A percentile compares a stretch with the other conserved stretches of the same genome.
phyloP scores from a whole-genome alignment of 1,140 invertebrate genomes.

The Phthorimaea operculella region DNA sequence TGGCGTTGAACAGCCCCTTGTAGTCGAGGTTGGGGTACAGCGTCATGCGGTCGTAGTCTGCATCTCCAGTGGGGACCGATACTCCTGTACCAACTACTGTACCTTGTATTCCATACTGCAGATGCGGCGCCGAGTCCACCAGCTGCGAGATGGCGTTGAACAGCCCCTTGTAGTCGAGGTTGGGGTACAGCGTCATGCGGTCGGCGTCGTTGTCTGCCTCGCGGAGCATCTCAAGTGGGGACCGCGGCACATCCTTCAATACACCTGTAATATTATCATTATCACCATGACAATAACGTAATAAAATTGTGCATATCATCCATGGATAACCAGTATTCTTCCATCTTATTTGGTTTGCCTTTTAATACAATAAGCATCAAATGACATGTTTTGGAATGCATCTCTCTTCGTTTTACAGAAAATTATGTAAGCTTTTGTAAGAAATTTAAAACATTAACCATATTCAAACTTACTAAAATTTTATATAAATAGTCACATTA shows the following conservation, averaged over 20 bases:
- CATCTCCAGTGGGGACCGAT: conserved; percentile 88
- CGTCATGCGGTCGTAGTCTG: conserved; percentile 88
- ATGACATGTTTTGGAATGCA: no score
- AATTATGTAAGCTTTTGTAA: no score
- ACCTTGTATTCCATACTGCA: conserved; percentile 88
- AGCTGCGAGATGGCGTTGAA: conserved; percentile 88
- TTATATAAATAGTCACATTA: no score
- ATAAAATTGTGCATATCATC: no score
- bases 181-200: conserved; percentile 91
- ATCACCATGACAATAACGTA: no score
- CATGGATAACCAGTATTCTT: no score
- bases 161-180: conserved; percentile 93
- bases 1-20: conserved; percentile 88
- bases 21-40: conserved; percentile 97
- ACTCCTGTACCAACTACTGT: conserved; percentile 80
- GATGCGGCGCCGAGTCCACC: conserved; percentile 82
- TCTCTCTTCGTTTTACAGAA: no score
- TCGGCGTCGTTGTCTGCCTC: conserved; percentile 85
- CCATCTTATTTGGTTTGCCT: no score
- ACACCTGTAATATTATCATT: conserved; percentile 76
- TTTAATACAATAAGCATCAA: no score
- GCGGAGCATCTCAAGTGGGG: conserved; percentile 90
- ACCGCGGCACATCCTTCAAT: conserved; percentile 93
- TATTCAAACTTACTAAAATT: no score
- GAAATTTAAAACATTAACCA: no score